A percentile compares a stretch with the other conserved stretches of the same genome.
phyloP scores from a whole-genome alignment of 53 echinoderm and acorn worm species.

The Crossaster papposus region DNA sequence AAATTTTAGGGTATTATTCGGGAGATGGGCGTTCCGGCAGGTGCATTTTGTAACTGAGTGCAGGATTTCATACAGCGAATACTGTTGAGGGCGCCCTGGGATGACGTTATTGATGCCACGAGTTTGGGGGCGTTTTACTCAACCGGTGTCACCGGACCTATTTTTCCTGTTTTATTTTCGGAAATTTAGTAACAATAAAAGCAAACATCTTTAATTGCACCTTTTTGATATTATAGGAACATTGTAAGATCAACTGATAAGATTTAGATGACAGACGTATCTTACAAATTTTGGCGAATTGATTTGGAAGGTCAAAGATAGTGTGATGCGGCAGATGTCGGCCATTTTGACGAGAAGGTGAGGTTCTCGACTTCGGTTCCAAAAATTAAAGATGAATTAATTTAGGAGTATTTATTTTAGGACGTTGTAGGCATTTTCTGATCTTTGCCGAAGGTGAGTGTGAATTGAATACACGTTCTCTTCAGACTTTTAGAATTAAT shows the following conservation, averaged over 20 bases:
- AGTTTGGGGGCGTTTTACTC: conserved; percentile 66
- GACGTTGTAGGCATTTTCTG: conserved; percentile 24
- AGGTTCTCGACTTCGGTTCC: conserved; percentile 33
- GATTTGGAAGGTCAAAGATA: conserved; percentile 57
- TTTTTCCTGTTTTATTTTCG: neutral
- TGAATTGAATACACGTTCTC: neutral
- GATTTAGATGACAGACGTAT: neutral
- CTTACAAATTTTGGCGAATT: conserved; percentile 33
- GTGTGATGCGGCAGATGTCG: conserved; percentile 51
- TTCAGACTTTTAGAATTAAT: neutral
- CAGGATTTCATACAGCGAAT: neutral
- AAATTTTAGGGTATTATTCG: neutral
- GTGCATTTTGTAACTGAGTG: neutral
- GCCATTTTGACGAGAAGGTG: conserved; percentile 63
- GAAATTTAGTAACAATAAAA: neutral
- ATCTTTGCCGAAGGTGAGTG: neutral
- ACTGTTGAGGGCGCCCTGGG: conserved; percentile 40
- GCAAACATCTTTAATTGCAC: neutral
- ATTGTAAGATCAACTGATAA: neutral
- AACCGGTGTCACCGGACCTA: conserved; percentile 39
- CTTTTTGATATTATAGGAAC: neutral
- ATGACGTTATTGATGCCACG: conserved; percentile 68
- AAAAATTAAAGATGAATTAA: neutral
- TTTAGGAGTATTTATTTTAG: neutral
- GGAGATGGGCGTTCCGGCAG: neutral